Evolutionary conservation across 2,888 invertebrate genomes (phyloP).

Genomic region (Acanthopleura granulata): DNA sequence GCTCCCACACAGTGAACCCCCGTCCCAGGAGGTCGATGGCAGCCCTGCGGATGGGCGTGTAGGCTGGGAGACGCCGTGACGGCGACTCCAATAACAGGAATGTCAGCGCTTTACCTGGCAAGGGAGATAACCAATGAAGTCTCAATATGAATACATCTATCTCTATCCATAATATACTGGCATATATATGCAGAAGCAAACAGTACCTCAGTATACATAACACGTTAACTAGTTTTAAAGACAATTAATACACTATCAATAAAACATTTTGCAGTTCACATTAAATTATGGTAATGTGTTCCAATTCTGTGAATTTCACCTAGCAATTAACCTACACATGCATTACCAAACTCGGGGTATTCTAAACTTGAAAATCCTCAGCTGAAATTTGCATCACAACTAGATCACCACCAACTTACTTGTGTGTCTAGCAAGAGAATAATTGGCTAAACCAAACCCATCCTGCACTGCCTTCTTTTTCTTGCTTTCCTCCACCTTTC

Average conservation of each 20-base stretch:
- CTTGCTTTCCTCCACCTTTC: conserved; percentile 74
- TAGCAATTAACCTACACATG: too few species aligned
- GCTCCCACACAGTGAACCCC: conserved; percentile 99
- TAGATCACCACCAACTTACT: conserved; percentile 72
- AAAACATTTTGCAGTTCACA: too few species aligned
- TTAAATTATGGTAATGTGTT: too few species aligned
- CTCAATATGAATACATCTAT: too few species aligned
- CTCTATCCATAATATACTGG: too few species aligned
- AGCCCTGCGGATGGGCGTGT: conserved; percentile 86
- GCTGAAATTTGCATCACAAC: neutral
- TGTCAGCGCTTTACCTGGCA: conserved; percentile 84
- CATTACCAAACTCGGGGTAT: too few species aligned
- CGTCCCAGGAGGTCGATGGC: conserved; percentile 97
- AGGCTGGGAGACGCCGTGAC: conserved; percentile 83
- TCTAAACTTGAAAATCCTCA: too few species aligned
- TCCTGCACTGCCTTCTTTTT: conserved; percentile 81
- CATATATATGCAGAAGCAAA: too few species aligned
- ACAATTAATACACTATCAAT: too few species aligned
- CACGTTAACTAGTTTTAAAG: too few species aligned
- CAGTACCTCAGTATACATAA: too few species aligned
- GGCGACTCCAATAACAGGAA: conserved; percentile 92
- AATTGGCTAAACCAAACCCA: conserved; percentile 85
- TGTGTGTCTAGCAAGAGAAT: conserved; percentile 90
- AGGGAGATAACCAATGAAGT: neutral
- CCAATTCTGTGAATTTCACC: too few species aligned